Percentiles rank a stretch among this genome's conserved stretches.
Evolutionary conservation across 37 sponge, comb jelly and placozoan genomes (phyloP).

Genomic region (Diacarnus erythraeanus): DNA sequence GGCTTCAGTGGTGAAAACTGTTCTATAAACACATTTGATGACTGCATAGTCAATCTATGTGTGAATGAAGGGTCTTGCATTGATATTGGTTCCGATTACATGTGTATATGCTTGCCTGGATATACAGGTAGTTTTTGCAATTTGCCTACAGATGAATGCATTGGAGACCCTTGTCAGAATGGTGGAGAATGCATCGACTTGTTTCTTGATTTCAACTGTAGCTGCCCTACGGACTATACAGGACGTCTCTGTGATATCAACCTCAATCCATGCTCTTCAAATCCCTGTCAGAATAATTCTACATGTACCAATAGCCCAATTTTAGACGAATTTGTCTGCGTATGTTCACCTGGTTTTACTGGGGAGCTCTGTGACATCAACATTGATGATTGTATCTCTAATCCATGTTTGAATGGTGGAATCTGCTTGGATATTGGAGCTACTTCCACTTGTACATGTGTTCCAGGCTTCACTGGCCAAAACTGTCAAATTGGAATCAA

Average conservation of each 20-base stretch:
- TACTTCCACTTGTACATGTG: slow-evolving; percentile 48
- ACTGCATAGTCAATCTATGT: slow-evolving; percentile 40
- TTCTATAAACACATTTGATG: slow-evolving; percentile 20
- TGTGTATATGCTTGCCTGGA: slow-evolving; percentile 58
- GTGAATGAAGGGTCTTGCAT: slow-evolving; percentile 42
- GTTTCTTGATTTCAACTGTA: slow-evolving; percentile 36
- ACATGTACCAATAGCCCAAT: slow-evolving; percentile 51
- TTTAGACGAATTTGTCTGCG: slow-evolving; percentile 17
- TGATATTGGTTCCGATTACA: slow-evolving; percentile 25
- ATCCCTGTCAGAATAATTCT: slow-evolving; percentile 58
- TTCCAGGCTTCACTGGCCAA: slow-evolving; percentile 17
- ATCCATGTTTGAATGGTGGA: slow-evolving; percentile 57
- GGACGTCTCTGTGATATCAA: slow-evolving; percentile 40
- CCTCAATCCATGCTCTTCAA: slow-evolving; percentile 41
- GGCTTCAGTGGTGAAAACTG: slow-evolving; percentile 34
- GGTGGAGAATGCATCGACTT: slow-evolving; percentile 44
- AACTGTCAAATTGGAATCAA: slow-evolving; percentile 25
- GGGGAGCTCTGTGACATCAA: slow-evolving; percentile 42
- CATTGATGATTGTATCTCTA: slow-evolving; percentile 60
- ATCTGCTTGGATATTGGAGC: slow-evolving; percentile 48
- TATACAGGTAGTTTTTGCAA: slow-evolving; percentile 22
- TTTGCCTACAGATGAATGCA: slow-evolving; percentile 30
- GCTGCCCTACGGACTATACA: slow-evolving; percentile 51
- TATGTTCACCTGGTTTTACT: slow-evolving; percentile 36
- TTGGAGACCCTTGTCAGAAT: slow-evolving; percentile 41